Conservation (phyloP, 2,888 invertebrate genomes). For the Alloscopus bannaensis region DNA sequence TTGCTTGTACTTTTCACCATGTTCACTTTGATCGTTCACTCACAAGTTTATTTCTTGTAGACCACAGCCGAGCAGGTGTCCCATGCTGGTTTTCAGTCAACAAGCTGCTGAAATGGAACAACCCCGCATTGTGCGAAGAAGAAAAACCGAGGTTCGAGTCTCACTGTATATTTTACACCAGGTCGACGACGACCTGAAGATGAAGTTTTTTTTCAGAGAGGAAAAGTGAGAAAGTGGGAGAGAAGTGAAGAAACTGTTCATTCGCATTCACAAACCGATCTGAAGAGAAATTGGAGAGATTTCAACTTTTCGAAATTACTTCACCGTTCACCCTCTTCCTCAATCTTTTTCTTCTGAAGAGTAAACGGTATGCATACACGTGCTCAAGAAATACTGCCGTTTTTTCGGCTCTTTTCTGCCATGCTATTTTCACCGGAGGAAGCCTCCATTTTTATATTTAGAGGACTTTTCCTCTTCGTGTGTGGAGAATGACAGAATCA, state of each 20-base stretch:
- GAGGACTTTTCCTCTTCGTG: background rate
- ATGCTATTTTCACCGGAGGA: background rate
- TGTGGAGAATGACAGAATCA: too few relatives aligned
- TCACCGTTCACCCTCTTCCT: background rate
- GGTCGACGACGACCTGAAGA: too few relatives aligned
- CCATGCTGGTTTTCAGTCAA: too few relatives aligned
- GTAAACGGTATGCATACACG: background rate
- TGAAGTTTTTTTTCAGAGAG: too few relatives aligned
- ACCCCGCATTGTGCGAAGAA: too few relatives aligned
- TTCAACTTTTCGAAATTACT: constrained; percentile 33
- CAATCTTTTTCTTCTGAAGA: background rate
- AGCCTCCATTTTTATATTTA: background rate
- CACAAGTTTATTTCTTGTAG: too few relatives aligned
- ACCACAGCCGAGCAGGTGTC: too few relatives aligned
- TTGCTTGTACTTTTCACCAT: too few relatives aligned
- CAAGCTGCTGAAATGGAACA: too few relatives aligned
- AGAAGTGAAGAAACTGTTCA: constrained; percentile 12
- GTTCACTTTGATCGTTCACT: too few relatives aligned
- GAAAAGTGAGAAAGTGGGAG: background rate
- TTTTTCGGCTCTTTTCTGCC: background rate
- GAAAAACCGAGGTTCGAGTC: too few relatives aligned
- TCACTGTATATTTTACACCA: too few relatives aligned
- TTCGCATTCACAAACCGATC: constrained; percentile 29
- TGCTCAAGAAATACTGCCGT: background rate
- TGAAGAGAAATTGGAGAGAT: constrained; percentile 21